Evolutionary conservation across 1,140 invertebrate species (phyloP), one percentile per base, ranked within the genome.

Genomic region (Camponotus pennsylvanicus): DNA sequence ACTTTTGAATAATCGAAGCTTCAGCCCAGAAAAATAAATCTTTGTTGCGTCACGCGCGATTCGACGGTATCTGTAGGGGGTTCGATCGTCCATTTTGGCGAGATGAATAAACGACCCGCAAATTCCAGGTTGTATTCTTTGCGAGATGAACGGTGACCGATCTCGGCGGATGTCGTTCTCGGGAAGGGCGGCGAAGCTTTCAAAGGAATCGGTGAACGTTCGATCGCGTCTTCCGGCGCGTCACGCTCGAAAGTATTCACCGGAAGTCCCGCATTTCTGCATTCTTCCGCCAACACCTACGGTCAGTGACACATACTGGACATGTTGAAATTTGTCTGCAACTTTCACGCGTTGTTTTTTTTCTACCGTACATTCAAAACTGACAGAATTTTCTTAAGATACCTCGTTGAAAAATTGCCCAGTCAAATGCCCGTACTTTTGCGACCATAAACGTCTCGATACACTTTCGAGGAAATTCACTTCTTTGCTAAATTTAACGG

Each of bases 121-220:
- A 93, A 92, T 89, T 96, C 95, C 45, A 96, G 79, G 86, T 92
- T 89, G 67, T 93, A 92, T 77, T 94, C 91, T 15, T 76, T 66
- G n/a, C 87, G 79, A 18, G 93, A 92, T 52, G 93, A 95, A 78
- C 95, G 92, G 93, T 95, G 95, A 34, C 95, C 95, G 71, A 95
- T 83, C 77, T 94, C 89, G 27, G 93, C 94, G 92, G 92, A 93
- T 92, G 93, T 92, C 80, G 91, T 94, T 67, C 73, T 92, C 75
- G 92, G 92, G 80, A 93, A 86, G 13, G 82, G 63, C 34, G 93
- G 91, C n/a, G 92, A 93, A 8, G 90, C 57, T 90, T 92, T 91
- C 42, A 92, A 63, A 73, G 85, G 86, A 73, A 91, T 91, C 69
- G 91, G 82, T 83, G 90, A 90, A 87, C 82, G 88, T 73, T 89